phyloP scores from a whole-genome alignment of 2,888 invertebrate species.

The Hirtodrosophila confusa region DNA sequence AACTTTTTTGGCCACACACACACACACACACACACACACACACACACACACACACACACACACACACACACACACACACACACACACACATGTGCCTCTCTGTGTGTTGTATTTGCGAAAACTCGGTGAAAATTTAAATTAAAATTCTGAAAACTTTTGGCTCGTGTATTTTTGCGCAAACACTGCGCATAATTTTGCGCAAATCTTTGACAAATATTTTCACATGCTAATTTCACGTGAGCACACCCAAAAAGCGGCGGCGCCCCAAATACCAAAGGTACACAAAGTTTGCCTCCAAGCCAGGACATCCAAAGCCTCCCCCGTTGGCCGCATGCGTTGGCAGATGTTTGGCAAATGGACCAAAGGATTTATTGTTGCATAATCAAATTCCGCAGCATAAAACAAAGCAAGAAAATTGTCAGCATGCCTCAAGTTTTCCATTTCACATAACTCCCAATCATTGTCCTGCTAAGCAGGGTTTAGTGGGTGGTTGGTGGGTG shows the following conservation, averaged over 20 bases:
- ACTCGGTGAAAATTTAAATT: conserved; percentile 72
- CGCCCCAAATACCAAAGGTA: conserved; percentile 47
- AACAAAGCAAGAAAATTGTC: conserved; percentile 69
- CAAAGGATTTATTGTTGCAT: conserved; percentile 77
- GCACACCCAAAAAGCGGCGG: conserved; percentile 9
- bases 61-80: conserved; percentile 42
- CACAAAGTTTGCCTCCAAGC: conserved; percentile 29
- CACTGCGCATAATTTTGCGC: conserved; percentile 78
- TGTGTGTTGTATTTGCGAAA: conserved; percentile 14
- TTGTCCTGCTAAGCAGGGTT: conserved; percentile 9
- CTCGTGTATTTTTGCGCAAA: conserved; percentile 71
- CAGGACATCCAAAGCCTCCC: neutral
- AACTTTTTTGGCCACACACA: conserved; percentile 61
- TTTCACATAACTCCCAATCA: conserved; percentile 31
- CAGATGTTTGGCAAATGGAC: conserved; percentile 55
- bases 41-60: conserved; percentile 37
- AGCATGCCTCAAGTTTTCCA: conserved; percentile 56
- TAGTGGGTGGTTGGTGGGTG: neutral
- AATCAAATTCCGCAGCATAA: conserved; percentile 70
- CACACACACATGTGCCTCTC: too few relatives aligned
- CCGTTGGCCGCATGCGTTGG: too few relatives aligned
- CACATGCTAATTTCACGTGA: conserved; percentile 78
- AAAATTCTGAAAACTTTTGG: conserved; percentile 69
- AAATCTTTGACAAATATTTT: conserved; percentile 80
- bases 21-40: conserved; percentile 40